Percentiles rank a stretch among this genome's conserved stretches.
These are phyloP conservation scores for Dermolepida albohirtum DNA, from an alignment of 2,888 invertebrate genomes.

Conservation along the genomic window DNA sequence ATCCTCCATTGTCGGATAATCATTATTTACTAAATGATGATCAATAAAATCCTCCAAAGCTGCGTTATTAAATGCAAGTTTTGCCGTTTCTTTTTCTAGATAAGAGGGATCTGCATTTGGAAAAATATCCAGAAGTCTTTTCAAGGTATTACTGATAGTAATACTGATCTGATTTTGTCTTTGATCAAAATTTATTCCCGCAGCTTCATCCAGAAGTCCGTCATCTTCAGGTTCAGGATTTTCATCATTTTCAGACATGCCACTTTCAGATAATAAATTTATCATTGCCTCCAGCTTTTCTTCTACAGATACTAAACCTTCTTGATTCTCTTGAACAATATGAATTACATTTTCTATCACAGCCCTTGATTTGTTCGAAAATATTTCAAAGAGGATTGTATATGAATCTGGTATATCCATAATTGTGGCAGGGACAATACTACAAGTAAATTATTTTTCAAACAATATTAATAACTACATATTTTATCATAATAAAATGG, in stretches of 20 bases:
- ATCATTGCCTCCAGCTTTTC: conserved; percentile 52
- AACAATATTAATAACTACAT: no score
- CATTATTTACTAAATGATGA: conserved; percentile 55
- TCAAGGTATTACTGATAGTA: conserved; percentile 37
- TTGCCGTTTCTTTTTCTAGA: conserved; percentile 55
- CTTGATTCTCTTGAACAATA: conserved; percentile 48
- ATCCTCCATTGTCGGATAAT: conserved; percentile 61
- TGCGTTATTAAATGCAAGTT: conserved; percentile 50
- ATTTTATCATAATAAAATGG: no score
- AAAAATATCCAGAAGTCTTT: conserved; percentile 56
- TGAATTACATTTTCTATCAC: conserved; percentile 49
- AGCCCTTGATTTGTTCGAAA: conserved; percentile 49
- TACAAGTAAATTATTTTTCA: background rate
- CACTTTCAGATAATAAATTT: conserved; percentile 49
- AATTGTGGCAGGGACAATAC: background rate
- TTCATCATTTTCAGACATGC: conserved; percentile 11
- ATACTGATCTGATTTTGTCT: conserved; percentile 10
- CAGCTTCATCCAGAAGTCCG: conserved; percentile 44
- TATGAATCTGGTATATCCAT: conserved; percentile 8
- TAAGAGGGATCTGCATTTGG: conserved; percentile 61
- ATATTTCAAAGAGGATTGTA: conserved; percentile 47
- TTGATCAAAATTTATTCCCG: conserved; percentile 42
- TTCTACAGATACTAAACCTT: conserved; percentile 44
- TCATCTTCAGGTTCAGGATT: conserved; percentile 23
- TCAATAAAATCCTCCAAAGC: conserved; percentile 56